A percentile compares a stretch with the other conserved stretches of the same genome.
Conservation (phyloP, 2,888 invertebrate genomes). For the Meganola albula region DNA sequence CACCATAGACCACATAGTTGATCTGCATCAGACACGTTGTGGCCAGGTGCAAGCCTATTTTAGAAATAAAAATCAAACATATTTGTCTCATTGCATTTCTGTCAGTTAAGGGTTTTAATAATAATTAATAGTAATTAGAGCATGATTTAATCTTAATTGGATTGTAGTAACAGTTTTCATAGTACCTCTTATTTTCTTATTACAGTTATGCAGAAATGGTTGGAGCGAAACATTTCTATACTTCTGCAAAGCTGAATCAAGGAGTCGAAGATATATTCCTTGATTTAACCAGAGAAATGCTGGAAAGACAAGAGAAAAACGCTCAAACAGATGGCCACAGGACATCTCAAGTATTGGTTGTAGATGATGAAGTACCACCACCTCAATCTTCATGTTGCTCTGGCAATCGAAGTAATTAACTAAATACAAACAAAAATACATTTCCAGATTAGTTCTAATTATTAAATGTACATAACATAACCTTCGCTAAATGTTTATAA, state of each 20-base stretch:
- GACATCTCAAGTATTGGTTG: conserved; percentile 56
- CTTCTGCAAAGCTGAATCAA: conserved; percentile 94
- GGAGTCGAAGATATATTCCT: conserved; percentile 95
- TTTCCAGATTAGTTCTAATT: too few species aligned
- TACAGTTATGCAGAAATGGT: conserved; percentile 92
- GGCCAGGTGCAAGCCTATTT: too few species aligned
- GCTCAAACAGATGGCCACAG: conserved; percentile 40
- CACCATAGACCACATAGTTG: too few species aligned
- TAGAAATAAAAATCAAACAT: too few species aligned
- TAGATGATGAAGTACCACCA: conserved; percentile 59
- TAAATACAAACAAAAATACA: conserved; percentile 5
- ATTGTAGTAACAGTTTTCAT: too few species aligned
- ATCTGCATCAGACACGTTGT: too few species aligned
- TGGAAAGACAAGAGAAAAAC: conserved; percentile 58
- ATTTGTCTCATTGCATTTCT: too few species aligned
- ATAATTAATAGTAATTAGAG: too few species aligned
- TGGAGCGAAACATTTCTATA: conserved; percentile 94
- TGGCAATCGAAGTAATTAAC: conserved; percentile 42
- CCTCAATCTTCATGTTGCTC: conserved; percentile 55
- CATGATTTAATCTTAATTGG: too few species aligned
- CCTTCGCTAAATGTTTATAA: too few species aligned
- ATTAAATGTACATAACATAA: too few species aligned
- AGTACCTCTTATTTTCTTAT: conserved; percentile 29
- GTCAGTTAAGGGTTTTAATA: too few species aligned
- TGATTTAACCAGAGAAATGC: conserved; percentile 87